Base-by-base conservation (phyloP, 2,797 vertebrate species). In the Varecia variegata region DNA sequence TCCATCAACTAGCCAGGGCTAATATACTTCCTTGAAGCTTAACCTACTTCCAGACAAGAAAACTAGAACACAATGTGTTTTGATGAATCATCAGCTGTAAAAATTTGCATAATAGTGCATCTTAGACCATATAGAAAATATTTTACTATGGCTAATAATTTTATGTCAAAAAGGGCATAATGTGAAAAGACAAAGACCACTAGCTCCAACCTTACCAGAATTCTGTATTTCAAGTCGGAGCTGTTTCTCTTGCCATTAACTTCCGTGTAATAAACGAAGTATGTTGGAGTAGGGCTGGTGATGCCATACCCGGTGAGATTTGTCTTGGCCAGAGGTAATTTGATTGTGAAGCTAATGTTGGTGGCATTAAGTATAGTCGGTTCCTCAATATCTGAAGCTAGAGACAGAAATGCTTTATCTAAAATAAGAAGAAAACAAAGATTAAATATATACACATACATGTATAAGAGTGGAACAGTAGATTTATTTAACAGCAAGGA, bases 321-420 rank as follows among this genome's bases (percentile, higher is more conserved):
- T 54, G 98, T 96, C 35, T 54, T 97, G 90, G 90, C 82, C 15
- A 90, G 67, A 18, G 98, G 98, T 76, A 98, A 95, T 21, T 80
- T 87, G 50, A 98, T 71, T 0, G 81, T 97, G 77, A 99, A 77
- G 94, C 98, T 99, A 79, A 95, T 98, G 83, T 99, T 99, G 0
- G 98, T 98, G 0, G 2, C 56, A 80, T 73, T 92, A 83, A 98
- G 96, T 77, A 98, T 89, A 52, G 77, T 88, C 62, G 98, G 97
- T 35, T 97, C 95, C 79, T 95, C 60, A 25, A 3, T 67, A 54
- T 92, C 65, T 88, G 88, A 93, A 84, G 89, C 43, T 62, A 96
- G 58, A 84, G 84, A 94, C 85, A 99, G 74, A 96, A 98, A 98
- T 38, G 43, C 94, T 97, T 98, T 98, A 92, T 98, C 98, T 99